Evolutionary conservation across 2,888 invertebrate genomes (phyloP).

Genomic region (Drosophila emarginata): DNA sequence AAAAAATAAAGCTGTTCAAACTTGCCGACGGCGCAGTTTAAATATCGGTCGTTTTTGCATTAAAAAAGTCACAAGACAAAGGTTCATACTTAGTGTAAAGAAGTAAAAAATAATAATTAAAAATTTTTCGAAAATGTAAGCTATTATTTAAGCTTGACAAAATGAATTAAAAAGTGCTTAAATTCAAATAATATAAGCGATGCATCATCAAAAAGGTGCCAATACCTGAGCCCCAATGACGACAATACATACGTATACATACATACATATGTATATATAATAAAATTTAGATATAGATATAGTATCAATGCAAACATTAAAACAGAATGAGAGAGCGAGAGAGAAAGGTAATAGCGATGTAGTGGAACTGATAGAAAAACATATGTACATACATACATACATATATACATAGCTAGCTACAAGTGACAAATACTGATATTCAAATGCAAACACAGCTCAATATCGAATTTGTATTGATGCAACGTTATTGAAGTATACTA

Average conservation of each 20-base stretch:
- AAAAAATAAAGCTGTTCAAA: constrained; percentile 42
- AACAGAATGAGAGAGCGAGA: neutral
- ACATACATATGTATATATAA: neutral
- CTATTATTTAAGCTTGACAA: constrained; percentile 27
- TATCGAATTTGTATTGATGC: constrained; percentile 16
- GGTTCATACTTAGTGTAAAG: constrained; percentile 13
- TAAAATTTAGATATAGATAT: constrained; percentile 16
- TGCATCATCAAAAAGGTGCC: constrained; percentile 27
- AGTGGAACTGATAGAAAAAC: constrained; percentile 13
- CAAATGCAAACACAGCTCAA: constrained; percentile 39
- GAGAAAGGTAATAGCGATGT: constrained; percentile 4
- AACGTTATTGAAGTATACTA: constrained; percentile 1
- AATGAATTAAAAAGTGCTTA: constrained; percentile 20
- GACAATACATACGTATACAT: neutral
- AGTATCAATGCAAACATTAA: constrained; percentile 14
- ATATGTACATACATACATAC: too few relatives aligned
- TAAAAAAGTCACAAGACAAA: constrained; percentile 12
- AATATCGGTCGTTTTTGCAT: constrained; percentile 13
- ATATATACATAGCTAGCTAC: constrained; percentile 43
- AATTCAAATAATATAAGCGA: constrained; percentile 24
- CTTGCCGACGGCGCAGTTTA: constrained; percentile 52
- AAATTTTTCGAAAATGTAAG: constrained; percentile 52
- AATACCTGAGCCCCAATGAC: constrained; percentile 17
- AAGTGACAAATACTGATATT: constrained; percentile 56
- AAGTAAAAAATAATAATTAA: constrained; percentile 15